Evolutionary conservation across 1,140 invertebrate species (phyloP).

Genomic region (Mylabris phalerata): DNA sequence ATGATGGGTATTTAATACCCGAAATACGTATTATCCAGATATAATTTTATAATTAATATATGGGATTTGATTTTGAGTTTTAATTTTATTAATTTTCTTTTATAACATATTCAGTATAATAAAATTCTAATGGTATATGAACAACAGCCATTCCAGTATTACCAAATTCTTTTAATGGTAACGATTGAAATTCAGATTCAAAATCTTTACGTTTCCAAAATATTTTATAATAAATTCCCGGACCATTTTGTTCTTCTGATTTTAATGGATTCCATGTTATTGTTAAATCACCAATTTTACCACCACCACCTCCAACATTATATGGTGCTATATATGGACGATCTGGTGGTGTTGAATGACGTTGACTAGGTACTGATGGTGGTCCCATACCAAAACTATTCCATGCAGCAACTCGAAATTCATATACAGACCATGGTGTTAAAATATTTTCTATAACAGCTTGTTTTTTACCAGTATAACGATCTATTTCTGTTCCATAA

Average conservation of each 20-base stretch:
- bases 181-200: conserved; percentile 62
- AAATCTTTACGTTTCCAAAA: conserved; percentile 72
- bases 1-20: no score
- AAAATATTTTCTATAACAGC: conserved; percentile 56
- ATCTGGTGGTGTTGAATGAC: conserved; percentile 73
- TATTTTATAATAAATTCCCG: conserved; percentile 84
- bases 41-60: no score
- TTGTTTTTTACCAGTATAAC: conserved; percentile 47
- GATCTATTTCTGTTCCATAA: conserved; percentile 35
- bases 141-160: conserved; percentile 74
- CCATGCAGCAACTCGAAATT: conserved; percentile 79
- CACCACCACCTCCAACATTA: conserved; percentile 88
- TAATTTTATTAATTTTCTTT: no score
- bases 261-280: conserved; percentile 83
- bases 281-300: conserved; percentile 89
- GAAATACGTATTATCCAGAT: no score
- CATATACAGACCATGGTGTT: conserved; percentile 82
- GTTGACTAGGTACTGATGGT: conserved; percentile 69
- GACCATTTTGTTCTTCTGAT: conserved; percentile 75
- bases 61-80: no score
- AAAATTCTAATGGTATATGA: conserved; percentile 63
- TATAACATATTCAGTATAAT: conserved; percentile 87
- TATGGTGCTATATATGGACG: conserved; percentile 69
- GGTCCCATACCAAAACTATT: conserved; percentile 76
- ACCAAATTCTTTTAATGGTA: conserved; percentile 62